Base-by-base conservation (phyloP, 2,888 invertebrate species). In the Acrobasis repandana region DNA sequence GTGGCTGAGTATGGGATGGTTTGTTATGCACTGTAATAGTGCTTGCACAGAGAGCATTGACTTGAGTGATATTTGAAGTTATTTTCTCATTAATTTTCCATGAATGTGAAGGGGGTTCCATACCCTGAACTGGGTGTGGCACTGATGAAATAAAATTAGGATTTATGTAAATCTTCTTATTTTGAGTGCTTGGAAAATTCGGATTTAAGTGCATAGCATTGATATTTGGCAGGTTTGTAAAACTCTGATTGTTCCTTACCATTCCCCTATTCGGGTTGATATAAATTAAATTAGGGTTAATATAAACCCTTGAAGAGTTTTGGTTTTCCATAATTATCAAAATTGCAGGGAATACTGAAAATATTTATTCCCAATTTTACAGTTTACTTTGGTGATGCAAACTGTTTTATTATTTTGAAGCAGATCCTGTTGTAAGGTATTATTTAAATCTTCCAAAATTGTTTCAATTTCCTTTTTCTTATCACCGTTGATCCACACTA, bases 401-500 rank as follows among this genome's bases (percentile, higher is more conserved):
- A 94, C 78, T 65, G 88, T 82, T 67, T 88, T 91, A 38, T 92
- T 79, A 52, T 88, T 65, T 48, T 81, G 76, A 58, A 72, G 77
- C 56, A 79, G 69, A 48, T 85, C 77, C 65, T 75, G 85, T 60
- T 90, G 83, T 36, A 88, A 70, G 64, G 76, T 67, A 10, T 78
- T 66, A 76, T 93, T 93, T n/a, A 96, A 78, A 43, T 86, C 71
- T 0, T 93, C 85, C 63, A 95, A 74, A 64, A 93, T 75, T 36
- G 76, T 67, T 58, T 80, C 85, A 11, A 96, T 74, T 64, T 91
- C 77, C 20, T 85, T 74, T 70, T 93, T 92, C 67, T 93, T 87
- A 82, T 97, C 94, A 0, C 96, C 97, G 60, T 95, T 87, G 64
- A 94, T 93, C 97, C 97, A 98, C 11, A 95, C 90, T 67, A 98